Conservation (phyloP, 2,888 invertebrate genomes). For the Andrena flavipes region DNA sequence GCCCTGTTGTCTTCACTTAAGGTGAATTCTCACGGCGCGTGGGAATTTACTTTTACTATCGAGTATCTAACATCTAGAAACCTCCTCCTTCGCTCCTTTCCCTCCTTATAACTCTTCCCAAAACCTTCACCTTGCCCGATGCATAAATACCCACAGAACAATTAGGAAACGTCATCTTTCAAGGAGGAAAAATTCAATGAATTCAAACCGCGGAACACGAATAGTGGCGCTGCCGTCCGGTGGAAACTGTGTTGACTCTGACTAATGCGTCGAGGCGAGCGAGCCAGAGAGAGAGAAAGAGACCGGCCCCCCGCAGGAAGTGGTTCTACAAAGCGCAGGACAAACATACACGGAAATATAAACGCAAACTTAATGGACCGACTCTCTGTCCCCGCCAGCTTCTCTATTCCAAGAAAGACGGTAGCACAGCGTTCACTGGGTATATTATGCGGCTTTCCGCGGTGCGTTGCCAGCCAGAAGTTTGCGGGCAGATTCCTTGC, state of each 20-base stretch:
- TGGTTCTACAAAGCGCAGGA: constrained; percentile 19
- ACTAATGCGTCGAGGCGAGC: not conserved
- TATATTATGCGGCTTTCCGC: constrained; percentile 48
- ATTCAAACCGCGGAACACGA: not conserved
- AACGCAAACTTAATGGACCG: constrained; percentile 43
- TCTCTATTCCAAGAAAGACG: constrained; percentile 48
- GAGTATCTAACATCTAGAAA: too few relatives aligned
- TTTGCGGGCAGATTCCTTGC: constrained; percentile 40
- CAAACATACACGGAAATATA: constrained; percentile 19
- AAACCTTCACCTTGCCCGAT: too few relatives aligned
- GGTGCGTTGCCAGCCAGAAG: constrained; percentile 14
- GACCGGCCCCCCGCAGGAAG: not conserved
- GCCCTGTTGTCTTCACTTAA: too few relatives aligned
- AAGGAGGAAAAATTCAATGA: not conserved
- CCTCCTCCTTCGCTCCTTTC: too few relatives aligned
- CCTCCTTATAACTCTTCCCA: too few relatives aligned
- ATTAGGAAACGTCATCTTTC: not conserved
- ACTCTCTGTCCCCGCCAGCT: constrained; percentile 18
- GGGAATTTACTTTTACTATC: too few relatives aligned
- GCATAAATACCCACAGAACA: too few relatives aligned
- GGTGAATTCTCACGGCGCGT: too few relatives aligned
- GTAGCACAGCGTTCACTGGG: constrained; percentile 37
- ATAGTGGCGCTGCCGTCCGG: not conserved
- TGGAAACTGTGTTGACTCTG: not conserved
- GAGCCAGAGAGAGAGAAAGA: too few relatives aligned